Percentiles rank a stretch among this genome's conserved stretches.
phyloP scores from a whole-genome alignment of 2,888 invertebrate genomes.

The Cosmorhoe ocellata region DNA sequence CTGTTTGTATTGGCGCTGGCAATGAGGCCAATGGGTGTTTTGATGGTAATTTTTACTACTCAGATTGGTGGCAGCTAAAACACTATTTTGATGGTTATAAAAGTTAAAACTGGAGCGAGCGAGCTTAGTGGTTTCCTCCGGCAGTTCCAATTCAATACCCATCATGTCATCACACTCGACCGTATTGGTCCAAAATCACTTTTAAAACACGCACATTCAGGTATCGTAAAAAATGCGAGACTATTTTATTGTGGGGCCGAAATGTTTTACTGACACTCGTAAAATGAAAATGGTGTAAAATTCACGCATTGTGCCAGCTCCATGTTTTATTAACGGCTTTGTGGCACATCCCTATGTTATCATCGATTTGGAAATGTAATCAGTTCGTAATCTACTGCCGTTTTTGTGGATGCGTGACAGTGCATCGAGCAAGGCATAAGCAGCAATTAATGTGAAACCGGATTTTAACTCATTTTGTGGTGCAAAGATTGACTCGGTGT shows the following conservation, averaged over 20 bases:
- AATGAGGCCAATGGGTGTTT: constrained; percentile 19
- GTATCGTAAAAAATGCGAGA: constrained; percentile 67
- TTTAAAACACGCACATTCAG: constrained; percentile 58
- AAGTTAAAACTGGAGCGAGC: constrained; percentile 24
- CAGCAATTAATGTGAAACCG: too few relatives aligned
- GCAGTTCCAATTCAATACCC: constrained; percentile 35
- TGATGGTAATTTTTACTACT: constrained; percentile 9
- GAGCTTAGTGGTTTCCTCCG: constrained; percentile 36
- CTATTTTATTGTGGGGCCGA: constrained; percentile 70
- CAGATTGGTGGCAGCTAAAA: constrained; percentile 16
- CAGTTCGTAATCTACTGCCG: constrained; percentile 27
- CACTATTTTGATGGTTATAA: constrained; percentile 26
- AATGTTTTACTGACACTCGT: constrained; percentile 73
- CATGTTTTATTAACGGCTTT: constrained; percentile 59
- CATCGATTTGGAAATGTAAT: constrained; percentile 45
- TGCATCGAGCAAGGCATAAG: constrained; percentile 5
- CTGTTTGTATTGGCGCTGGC: constrained; percentile 25
- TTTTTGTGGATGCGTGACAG: constrained; percentile 22
- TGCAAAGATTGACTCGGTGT: too few relatives aligned
- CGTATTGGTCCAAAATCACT: constrained; percentile 60
- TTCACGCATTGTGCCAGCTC: constrained; percentile 66
- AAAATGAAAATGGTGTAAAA: constrained; percentile 76
- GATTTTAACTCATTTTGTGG: too few relatives aligned
- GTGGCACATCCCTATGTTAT: constrained; percentile 44
- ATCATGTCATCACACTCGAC: constrained; percentile 40